phyloP scores from a whole-genome alignment of 2,888 invertebrate genomes.

The Drosophila falleni region DNA sequence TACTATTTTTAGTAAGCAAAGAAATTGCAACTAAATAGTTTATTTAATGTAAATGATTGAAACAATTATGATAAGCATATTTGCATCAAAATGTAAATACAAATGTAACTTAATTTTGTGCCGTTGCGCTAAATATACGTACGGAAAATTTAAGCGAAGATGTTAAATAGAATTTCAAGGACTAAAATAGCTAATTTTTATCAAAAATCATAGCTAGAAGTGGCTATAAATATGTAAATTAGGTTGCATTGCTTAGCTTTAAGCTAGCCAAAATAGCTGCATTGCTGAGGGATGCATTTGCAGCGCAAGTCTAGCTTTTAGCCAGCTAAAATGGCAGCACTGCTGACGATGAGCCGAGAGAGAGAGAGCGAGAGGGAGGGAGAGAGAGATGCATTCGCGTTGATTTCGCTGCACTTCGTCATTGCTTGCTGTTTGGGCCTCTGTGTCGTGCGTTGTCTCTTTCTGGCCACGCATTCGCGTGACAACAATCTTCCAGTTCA shows the following conservation, averaged over 20 bases:
- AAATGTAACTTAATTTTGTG: not conserved
- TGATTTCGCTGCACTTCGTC: not conserved
- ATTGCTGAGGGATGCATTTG: too few species aligned
- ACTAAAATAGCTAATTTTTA: not conserved
- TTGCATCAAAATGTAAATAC: not conserved
- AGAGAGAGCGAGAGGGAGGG: too few species aligned
- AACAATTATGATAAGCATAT: not conserved
- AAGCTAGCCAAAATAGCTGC: too few species aligned
- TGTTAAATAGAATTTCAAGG: not conserved
- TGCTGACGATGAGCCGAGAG: constrained; percentile 18
- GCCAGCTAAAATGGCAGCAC: not conserved
- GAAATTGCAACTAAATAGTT: too few species aligned
- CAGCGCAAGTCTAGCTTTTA: too few species aligned
- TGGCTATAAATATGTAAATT: not conserved
- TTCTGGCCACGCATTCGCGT: constrained; percentile 61
- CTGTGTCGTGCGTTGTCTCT: not conserved
- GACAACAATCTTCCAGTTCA: constrained; percentile 66
- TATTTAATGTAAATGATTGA: not conserved
- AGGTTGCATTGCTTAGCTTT: too few species aligned
- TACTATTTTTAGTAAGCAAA: too few species aligned
- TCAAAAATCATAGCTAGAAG: too few species aligned
- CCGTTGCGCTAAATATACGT: not conserved
- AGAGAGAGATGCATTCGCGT: constrained; percentile 10
- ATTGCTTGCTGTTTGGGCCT: not conserved
- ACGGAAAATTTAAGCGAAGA: too few species aligned